A percentile compares a stretch with the other conserved stretches of the same genome.
These are phyloP conservation scores for Coremacera marginata DNA, from an alignment of 2,888 invertebrate genomes.

Conservation along the genomic window DNA sequence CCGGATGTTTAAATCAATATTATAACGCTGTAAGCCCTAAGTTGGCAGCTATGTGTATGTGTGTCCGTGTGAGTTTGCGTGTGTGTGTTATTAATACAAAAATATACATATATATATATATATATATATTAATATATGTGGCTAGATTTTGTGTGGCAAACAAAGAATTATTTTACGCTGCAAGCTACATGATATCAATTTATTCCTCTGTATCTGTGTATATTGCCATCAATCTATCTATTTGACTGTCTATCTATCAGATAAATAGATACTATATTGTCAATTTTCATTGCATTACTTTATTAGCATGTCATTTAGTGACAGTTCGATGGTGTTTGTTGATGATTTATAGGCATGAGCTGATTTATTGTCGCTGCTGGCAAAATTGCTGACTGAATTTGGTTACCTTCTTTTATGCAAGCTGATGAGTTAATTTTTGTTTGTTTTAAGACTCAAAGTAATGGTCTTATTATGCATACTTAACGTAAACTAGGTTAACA, in stretches of 20 bases:
- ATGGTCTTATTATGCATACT: too few relatives aligned
- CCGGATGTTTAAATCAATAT: conserved; percentile 43
- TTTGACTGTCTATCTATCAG: conserved; percentile 46
- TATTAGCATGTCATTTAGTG: conserved; percentile 38
- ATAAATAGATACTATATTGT: conserved; percentile 63
- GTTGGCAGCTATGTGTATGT: neutral
- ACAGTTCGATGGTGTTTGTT: conserved; percentile 13
- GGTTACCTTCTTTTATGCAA: too few relatives aligned
- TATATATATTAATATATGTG: conserved; percentile 35
- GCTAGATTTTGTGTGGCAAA: conserved; percentile 3
- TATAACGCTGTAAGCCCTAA: conserved; percentile 12
- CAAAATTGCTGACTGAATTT: conserved; percentile 1
- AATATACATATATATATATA: too few relatives aligned
- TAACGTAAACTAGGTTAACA: too few relatives aligned
- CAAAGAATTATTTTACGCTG: neutral
- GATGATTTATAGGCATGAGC: conserved; percentile 14
- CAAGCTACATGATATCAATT: conserved; percentile 38
- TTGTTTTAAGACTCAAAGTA: too few relatives aligned
- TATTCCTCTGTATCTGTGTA: conserved; percentile 58
- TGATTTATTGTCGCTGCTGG: conserved; percentile 51
- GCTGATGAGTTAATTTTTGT: too few relatives aligned
- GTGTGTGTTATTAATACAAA: neutral
- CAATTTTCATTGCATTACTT: conserved; percentile 64
- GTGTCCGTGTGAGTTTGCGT: neutral
- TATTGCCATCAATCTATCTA: conserved; percentile 55